A percentile compares a stretch with the other conserved stretches of the same genome.
Conservation (phyloP, 2,888 invertebrate species). For the Lymantria monacha region DNA sequence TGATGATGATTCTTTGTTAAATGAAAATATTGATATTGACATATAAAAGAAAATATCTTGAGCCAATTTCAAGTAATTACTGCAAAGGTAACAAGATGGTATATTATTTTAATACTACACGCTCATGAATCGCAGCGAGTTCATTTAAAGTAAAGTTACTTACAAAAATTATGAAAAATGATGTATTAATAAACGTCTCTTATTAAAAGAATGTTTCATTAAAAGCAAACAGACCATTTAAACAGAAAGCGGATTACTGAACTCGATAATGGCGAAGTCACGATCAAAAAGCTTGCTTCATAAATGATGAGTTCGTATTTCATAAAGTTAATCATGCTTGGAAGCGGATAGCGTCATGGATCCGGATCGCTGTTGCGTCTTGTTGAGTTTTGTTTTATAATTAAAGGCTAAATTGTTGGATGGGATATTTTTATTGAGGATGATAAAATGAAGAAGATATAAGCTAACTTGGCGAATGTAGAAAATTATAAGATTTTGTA, state of each 20-base stretch:
- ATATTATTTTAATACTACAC: no score
- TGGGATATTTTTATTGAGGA: background rate
- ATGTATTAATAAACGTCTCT: slow-evolving; percentile 2
- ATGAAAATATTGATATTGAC: no score
- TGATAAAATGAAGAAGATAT: background rate
- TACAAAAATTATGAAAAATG: background rate
- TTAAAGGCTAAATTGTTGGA: slow-evolving; percentile 2
- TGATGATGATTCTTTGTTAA: no score
- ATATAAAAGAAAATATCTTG: no score
- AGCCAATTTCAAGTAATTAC: no score
- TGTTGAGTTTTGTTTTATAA: slow-evolving; percentile 4
- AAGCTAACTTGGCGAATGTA: background rate
- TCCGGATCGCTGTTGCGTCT: slow-evolving; percentile 9
- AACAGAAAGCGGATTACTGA: slow-evolving; percentile 30
- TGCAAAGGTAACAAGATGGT: no score
- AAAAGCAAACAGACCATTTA: slow-evolving; percentile 25
- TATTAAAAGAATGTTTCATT: slow-evolving; percentile 16
- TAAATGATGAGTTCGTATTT: slow-evolving; percentile 46
- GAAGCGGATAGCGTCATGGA: slow-evolving; percentile 19
- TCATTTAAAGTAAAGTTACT: no score
- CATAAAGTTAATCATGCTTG: slow-evolving; percentile 40
- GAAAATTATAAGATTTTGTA: no score
- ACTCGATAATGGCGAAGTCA: slow-evolving; percentile 27
- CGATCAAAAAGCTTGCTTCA: slow-evolving; percentile 36
- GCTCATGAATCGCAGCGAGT: no score